Conservation (phyloP, 2,113 vertebrate species). For the Ellobius talpinus region DNA sequence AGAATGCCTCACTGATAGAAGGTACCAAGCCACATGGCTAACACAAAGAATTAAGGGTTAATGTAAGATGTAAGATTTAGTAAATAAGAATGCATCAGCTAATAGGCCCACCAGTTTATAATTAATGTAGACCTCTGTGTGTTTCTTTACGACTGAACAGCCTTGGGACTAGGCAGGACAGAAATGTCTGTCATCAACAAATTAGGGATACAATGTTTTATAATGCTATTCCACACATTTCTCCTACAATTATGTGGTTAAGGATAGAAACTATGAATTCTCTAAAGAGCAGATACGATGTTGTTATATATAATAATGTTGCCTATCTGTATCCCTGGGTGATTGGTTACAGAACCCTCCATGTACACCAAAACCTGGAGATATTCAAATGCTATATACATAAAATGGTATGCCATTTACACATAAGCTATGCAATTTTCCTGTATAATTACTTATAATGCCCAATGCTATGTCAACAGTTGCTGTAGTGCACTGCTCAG, state of each 20-base stretch:
- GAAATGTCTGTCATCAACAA: too few relatives aligned
- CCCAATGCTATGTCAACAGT: neutral
- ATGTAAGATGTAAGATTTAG: too few relatives aligned
- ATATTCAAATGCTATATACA: neutral
- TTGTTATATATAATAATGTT: neutral
- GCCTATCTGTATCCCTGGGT: neutral
- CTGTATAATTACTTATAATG: neutral
- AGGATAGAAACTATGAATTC: neutral
- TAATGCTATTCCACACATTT: neutral
- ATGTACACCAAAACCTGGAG: neutral
- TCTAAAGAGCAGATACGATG: neutral
- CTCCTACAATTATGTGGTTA: neutral
- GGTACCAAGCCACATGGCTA: too few relatives aligned
- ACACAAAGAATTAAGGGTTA: too few relatives aligned
- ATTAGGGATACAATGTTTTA: slow-evolving; percentile 5
- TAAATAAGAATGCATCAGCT: too few relatives aligned
- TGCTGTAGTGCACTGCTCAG: neutral
- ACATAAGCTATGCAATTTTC: neutral
- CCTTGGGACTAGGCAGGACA: too few relatives aligned
- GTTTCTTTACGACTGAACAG: too few relatives aligned
- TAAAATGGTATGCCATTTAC: neutral
- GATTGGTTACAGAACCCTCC: neutral
- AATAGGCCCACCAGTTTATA: too few relatives aligned
- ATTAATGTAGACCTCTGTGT: too few relatives aligned
- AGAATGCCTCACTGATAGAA: too few relatives aligned